These are phyloP conservation scores for Drosophila pseudoobscura DNA, from an alignment of 1,140 invertebrate species.

Conservation along the genomic window DNA sequence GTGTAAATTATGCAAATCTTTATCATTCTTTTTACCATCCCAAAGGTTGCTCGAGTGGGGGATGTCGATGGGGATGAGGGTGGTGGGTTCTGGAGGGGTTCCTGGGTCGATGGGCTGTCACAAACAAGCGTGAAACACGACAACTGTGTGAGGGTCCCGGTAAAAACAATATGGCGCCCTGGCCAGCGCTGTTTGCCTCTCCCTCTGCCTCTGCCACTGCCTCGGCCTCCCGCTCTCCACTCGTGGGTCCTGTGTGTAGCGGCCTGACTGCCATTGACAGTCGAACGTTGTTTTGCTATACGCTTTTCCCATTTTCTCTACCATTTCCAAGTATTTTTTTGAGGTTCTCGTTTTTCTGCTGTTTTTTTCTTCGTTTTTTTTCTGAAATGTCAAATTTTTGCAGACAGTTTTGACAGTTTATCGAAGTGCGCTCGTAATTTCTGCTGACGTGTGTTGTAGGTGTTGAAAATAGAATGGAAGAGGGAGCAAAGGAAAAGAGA, in stretches of 20 bases:
- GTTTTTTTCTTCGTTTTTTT: slow-evolving; percentile 36
- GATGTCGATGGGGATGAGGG: too few relatives aligned
- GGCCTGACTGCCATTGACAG: slow-evolving; percentile 73
- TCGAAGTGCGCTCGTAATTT: slow-evolving; percentile 79
- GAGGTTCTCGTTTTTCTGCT: slow-evolving; percentile 12
- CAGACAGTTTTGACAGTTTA: slow-evolving; percentile 82
- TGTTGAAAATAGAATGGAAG: slow-evolving; percentile 57
- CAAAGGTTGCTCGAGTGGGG: background rate
- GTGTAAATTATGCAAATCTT: slow-evolving; percentile 81
- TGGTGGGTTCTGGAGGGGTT: background rate
- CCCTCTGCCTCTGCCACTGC: background rate
- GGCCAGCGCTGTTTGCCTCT: slow-evolving; percentile 27
- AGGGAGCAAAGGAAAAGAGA: background rate
- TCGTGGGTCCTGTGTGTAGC: slow-evolving; percentile 30
- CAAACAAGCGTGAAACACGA: slow-evolving; percentile 79
- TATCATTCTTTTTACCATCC: slow-evolving; percentile 51
- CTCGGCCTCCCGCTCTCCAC: background rate
- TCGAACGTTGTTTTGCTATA: slow-evolving; percentile 70
- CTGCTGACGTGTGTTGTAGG: slow-evolving; percentile 77
- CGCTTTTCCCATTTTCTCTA: slow-evolving; percentile 44
- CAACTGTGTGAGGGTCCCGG: slow-evolving; percentile 66
- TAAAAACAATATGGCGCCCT: slow-evolving; percentile 80
- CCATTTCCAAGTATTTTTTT: slow-evolving; percentile 45
- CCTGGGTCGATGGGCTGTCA: slow-evolving; percentile 57
- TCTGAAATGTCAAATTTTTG: slow-evolving; percentile 80